Evolutionary conservation across 2,888 invertebrate genomes (phyloP).

Genomic region (Trichopoda pennipes): DNA sequence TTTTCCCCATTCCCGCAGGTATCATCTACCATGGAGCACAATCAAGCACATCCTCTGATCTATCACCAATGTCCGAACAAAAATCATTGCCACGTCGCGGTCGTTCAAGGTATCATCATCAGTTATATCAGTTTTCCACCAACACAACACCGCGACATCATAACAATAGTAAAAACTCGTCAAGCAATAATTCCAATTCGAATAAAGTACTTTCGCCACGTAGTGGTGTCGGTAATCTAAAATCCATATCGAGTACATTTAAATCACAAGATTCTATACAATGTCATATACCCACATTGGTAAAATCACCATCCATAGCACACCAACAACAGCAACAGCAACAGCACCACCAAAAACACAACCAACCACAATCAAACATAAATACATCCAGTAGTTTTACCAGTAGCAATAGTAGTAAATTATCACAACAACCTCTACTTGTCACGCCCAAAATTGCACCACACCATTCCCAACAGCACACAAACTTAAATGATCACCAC

Average conservation of each 20-base stretch:
- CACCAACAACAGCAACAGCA: constrained; percentile 77
- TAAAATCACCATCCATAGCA: constrained; percentile 79
- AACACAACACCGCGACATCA: constrained; percentile 82
- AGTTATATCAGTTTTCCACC: constrained; percentile 82
- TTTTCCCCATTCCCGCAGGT: constrained; percentile 81
- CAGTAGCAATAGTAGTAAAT: constrained; percentile 74
- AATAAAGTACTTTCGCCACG: constrained; percentile 80
- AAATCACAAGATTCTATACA: constrained; percentile 81
- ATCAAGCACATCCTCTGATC: constrained; percentile 89
- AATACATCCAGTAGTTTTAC: constrained; percentile 73
- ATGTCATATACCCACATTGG: constrained; percentile 80
- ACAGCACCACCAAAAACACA: constrained; percentile 66
- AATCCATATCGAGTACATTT: constrained; percentile 80
- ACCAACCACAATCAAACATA: constrained; percentile 60
- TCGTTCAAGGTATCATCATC: constrained; percentile 85
- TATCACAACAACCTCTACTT: constrained; percentile 76
- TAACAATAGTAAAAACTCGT: constrained; percentile 79
- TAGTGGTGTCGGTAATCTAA: constrained; percentile 78
- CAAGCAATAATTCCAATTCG: constrained; percentile 74
- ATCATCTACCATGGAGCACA: constrained; percentile 88
- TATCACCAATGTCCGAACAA: constrained; percentile 89
- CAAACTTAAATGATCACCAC: constrained; percentile 69
- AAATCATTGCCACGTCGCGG: constrained; percentile 87
- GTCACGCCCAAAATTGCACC: constrained; percentile 77
- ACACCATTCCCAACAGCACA: constrained; percentile 71